phyloP scores from a whole-genome alignment of 53 echinoderm and acorn worm genomes.

The Echinometra lucunter region DNA sequence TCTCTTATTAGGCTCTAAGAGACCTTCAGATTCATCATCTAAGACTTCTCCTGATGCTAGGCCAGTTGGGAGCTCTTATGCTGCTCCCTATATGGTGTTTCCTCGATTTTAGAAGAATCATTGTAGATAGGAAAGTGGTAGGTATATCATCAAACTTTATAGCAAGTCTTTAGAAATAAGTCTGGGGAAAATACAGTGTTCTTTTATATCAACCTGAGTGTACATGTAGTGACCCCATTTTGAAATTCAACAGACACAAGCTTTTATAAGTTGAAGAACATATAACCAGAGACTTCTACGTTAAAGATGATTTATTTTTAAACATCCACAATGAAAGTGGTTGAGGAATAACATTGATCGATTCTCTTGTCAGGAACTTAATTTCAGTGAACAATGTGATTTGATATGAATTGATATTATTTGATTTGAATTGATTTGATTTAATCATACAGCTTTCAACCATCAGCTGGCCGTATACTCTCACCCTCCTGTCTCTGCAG shows the following conservation, averaged over 20 bases:
- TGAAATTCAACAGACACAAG: no score
- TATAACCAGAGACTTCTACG: no score
- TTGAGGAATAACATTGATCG: no score
- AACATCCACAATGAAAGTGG: no score
- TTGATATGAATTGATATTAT: background rate
- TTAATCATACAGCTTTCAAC: constrained; percentile 81
- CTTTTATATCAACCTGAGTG: no score
- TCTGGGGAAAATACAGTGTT: no score
- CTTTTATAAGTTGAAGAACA: no score
- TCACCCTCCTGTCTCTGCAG: constrained; percentile 82
- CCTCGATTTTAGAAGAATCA: constrained; percentile 85
- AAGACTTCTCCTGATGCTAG: constrained; percentile 88
- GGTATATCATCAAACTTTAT: constrained; percentile 6
- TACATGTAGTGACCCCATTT: no score
- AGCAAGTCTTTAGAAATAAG: no score
- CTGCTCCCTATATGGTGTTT: constrained; percentile 92
- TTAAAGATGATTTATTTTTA: no score
- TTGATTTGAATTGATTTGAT: background rate
- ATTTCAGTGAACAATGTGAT: background rate
- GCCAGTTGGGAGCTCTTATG: constrained; percentile 88
- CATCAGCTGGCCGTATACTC: constrained; percentile 80
- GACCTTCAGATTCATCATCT: constrained; percentile 95
- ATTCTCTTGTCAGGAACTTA: background rate
- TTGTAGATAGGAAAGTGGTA: constrained; percentile 83
- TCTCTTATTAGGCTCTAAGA: constrained; percentile 80